Base-by-base conservation (phyloP, 2,888 invertebrate genomes). In the Camponotus fellah region DNA sequence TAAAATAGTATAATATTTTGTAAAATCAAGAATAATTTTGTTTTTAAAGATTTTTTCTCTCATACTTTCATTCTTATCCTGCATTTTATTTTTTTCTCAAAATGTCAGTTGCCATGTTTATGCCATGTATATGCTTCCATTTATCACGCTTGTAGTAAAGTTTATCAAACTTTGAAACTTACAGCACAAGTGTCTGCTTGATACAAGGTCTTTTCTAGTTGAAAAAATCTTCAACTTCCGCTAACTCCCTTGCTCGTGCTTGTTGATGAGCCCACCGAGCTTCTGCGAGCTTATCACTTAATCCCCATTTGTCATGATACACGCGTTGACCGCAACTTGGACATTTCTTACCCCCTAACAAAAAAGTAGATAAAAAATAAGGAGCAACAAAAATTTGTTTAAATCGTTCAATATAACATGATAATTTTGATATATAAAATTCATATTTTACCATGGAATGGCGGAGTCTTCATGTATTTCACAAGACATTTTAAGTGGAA, bases 181-280 rank as follows among this genome's bases (percentile, higher is more conserved):
- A 82, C 49, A 49, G 26, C 60, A 40, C 8, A 5, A n/a, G 9
- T 53, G n/a, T 68, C 34, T 80, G 37, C 60, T 40, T n/a, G n/a
- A 77, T 40, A 12, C 21, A 34, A 3, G 40, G 34, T 46, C 12
- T 46, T 34, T 26, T 74, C 86, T 83, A 96, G 90, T 96, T 95
- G 87, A 97, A 96, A 94, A 97, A 97, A 91, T 97, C 97, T 2
- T 96, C 96, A 10, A 97, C 97, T 95, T 97, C 97, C 66, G 97
- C 96, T 26, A 97, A 95, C 93, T 97, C 97, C 85, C 97, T 95
- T 89, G 96, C 96, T 80, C 97, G 96, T 3, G 97, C 97, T 93
- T 97, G 97, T 91, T 97, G 96, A 92, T 97, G 97, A 2, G 97
- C 97, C 97, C 97, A 97, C 69, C 97, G 95, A 69, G 96, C 96